Conservation (phyloP, 2,113 vertebrate genomes). For the Crocuta crocuta region DNA sequence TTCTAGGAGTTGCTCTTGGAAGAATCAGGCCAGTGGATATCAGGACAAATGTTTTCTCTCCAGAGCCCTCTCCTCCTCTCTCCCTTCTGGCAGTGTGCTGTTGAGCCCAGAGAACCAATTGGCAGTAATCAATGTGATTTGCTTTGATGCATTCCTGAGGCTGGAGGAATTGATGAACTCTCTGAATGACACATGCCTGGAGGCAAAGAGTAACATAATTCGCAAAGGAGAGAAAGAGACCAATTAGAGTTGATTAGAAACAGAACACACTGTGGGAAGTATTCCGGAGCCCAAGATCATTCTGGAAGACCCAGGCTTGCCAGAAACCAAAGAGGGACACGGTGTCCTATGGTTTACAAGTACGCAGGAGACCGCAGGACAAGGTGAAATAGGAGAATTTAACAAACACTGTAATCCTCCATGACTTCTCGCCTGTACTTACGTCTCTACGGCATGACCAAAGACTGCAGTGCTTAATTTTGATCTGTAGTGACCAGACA, state of each 20-base stretch:
- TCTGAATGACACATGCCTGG: slow-evolving; percentile 31
- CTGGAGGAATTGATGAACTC: neutral
- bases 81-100: neutral
- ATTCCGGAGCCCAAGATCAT: neutral
- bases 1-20: neutral
- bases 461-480: neutral
- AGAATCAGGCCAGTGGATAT: neutral
- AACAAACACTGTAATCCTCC: neutral
- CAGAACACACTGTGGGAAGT: slow-evolving; percentile 50
- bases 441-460: neutral
- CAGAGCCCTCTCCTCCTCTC: neutral
- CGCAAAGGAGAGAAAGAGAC: slow-evolving; percentile 57
- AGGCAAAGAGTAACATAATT: slow-evolving; percentile 52
- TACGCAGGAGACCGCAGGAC: neutral
- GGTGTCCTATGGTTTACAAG: neutral
- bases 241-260: slow-evolving; percentile 73
- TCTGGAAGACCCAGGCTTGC: neutral
- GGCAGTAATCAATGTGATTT: neutral
- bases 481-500: neutral
- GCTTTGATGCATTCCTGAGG: slow-evolving; percentile 63
- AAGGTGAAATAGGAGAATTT: neutral
- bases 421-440: neutral
- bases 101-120: neutral
- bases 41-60: neutral
- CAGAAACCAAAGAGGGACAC: neutral